Percentiles rank a stretch among this genome's conserved stretches.
These are phyloP conservation scores for Zelleria hepariella DNA, from an alignment of 2,888 invertebrate species.

Conservation along the genomic window DNA sequence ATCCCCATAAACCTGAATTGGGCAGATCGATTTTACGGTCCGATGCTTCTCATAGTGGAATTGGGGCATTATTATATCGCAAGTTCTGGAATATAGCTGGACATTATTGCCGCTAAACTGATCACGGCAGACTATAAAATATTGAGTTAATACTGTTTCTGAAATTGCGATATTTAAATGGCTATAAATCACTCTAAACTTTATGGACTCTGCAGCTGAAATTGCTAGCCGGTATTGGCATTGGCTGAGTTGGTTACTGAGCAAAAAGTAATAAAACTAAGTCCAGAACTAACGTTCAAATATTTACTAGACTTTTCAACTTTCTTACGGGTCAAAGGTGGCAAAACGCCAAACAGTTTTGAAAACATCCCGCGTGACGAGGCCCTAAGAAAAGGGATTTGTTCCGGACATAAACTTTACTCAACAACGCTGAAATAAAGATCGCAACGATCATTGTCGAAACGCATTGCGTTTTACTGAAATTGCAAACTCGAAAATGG, in stretches of 20 bases:
- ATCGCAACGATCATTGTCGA: not conserved
- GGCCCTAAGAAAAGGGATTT: not conserved
- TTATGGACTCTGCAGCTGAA: too few relatives aligned
- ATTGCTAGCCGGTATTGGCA: too few relatives aligned
- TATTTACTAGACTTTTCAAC: not conserved
- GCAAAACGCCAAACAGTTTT: not conserved
- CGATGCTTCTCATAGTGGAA: not conserved
- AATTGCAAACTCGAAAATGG: not conserved
- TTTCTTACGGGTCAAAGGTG: not conserved
- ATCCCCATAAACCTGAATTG: not conserved
- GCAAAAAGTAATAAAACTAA: not conserved
- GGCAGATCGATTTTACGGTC: not conserved
- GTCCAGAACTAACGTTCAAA: not conserved
- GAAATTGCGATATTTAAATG: too few relatives aligned
- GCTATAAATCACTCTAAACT: too few relatives aligned
- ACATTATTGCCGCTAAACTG: not conserved
- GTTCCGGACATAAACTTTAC: not conserved
- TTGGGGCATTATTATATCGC: not conserved
- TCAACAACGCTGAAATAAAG: not conserved
- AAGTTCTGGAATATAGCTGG: not conserved
- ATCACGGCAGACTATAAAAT: not conserved
- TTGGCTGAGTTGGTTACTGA: not conserved
- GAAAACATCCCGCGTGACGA: not conserved
- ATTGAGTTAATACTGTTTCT: too few relatives aligned
- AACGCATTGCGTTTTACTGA: not conserved